Base-by-base conservation (phyloP, 2,888 invertebrate species). In the Rhagophthalmus giganteus region DNA sequence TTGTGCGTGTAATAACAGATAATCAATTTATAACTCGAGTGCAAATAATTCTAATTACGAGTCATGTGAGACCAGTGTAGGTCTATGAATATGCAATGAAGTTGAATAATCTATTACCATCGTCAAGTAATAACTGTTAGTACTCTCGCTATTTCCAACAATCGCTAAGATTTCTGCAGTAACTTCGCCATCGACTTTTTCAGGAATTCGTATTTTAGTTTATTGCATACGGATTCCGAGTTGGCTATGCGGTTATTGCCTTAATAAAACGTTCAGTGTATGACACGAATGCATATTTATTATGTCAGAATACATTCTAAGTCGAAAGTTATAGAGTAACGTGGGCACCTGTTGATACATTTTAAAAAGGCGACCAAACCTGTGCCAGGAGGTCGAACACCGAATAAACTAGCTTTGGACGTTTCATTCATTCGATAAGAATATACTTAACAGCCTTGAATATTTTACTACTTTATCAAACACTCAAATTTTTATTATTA, bases 61-160 rank as follows among this genome's bases (percentile, higher is more conserved):
- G 64, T 67, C 69, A 65, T 70, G 69, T 69, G 68, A 68, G 62
- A 68, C 66, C 61, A 64, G 66, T 67, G 67, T 68, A 67, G 69
- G 65, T 66, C 70, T 67, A 72, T 71, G 71, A 71, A 72, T 72
- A 72, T 72, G 69, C 72, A 72, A 71, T 72, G 68, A 71, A 66
- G 51, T 55, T 57, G 68, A 65, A n/a, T n/a, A n/a, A 71, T 69
- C 68, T 71, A 70, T 69, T 66, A 69, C 70, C 62, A 67, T 69
- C 68, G 67, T 66, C 66, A 62, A 64, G 67, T 67, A 63, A 69
- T 72, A 70, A 70, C 66, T 69, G 69, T 70, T 66, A 33, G 34
- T 39, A 27, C 12, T 40, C 37, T 20, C 42, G 32, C 32, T 41
- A 16, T 39, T 27, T 45, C 26, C 15, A 10, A 31, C 14, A 15